phyloP scores from a whole-genome alignment of 2,797 vertebrate genomes.

The Channa striata region DNA sequence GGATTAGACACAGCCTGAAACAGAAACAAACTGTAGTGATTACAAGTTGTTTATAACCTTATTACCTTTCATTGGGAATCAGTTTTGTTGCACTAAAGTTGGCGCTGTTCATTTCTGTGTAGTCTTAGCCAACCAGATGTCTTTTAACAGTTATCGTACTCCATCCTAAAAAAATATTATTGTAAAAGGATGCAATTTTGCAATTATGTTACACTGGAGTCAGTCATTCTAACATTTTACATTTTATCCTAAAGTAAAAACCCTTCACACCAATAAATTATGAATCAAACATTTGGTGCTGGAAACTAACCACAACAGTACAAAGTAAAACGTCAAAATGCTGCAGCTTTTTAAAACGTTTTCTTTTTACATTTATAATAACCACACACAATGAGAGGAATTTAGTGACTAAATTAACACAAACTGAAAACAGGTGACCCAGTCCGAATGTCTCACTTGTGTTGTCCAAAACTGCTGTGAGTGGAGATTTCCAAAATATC shows the following conservation, averaged over 20 bases:
- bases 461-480: not conserved
- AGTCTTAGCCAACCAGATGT: no score
- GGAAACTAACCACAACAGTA: not conserved
- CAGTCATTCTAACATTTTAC: not conserved
- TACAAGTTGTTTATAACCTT: no score
- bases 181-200: no score
- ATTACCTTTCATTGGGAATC: no score
- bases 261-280: not conserved
- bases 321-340: not conserved
- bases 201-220: no score
- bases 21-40: no score
- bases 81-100: no score
- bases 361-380: no score
- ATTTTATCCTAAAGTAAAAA: not conserved
- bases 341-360: not conserved
- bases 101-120: no score
- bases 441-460: not conserved
- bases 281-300: not conserved
- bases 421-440: constrained; percentile 1
- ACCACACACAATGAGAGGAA: not conserved
- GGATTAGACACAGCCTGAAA: no score
- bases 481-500: constrained; percentile 21
- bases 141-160: no score
- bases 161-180: no score
- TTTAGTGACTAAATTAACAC: not conserved